These are phyloP conservation scores for Albula glossodonta DNA, from an alignment of 2,113 vertebrate species.

Conservation along the genomic window DNA sequence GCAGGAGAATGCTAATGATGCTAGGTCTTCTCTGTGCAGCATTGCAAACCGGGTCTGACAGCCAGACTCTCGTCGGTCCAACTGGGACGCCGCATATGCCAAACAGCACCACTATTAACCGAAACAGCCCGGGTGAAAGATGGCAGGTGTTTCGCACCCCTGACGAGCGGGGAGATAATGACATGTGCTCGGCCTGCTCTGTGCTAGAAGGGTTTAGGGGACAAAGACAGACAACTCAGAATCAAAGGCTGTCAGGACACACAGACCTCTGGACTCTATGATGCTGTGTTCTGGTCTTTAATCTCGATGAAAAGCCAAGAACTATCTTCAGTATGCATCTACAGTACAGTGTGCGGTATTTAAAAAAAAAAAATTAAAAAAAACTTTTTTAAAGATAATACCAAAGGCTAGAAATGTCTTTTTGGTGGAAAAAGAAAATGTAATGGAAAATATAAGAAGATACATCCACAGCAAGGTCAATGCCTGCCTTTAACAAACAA, in stretches of 20 bases:
- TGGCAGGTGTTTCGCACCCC: not conserved
- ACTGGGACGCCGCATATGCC: conserved; percentile 34
- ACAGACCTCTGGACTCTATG: not conserved
- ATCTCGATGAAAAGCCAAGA: not conserved
- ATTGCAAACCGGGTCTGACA: conserved; percentile 53
- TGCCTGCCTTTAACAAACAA: not conserved
- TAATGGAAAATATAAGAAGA: conserved; percentile 27
- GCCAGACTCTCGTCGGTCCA: conserved; percentile 41
- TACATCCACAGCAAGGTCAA: conserved; percentile 33
- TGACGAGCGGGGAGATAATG: not conserved
- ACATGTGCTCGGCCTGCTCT: not conserved
- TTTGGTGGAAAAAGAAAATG: conserved; percentile 32
- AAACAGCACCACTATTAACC: conserved; percentile 34
- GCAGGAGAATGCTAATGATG: conserved; percentile 39
- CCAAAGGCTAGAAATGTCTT: not conserved
- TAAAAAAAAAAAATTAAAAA: too few relatives aligned
- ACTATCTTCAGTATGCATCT: not conserved
- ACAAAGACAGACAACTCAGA: not conserved
- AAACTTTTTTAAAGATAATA: not conserved
- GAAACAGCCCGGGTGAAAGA: conserved; percentile 8
- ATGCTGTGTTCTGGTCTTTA: not conserved
- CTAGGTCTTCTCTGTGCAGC: conserved; percentile 39
- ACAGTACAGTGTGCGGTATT: too few relatives aligned
- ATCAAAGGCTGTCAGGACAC: not conserved
- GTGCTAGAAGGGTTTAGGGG: too few relatives aligned